Base-by-base conservation (phyloP, 2,113 vertebrate species). In the Aix galericulata region DNA sequence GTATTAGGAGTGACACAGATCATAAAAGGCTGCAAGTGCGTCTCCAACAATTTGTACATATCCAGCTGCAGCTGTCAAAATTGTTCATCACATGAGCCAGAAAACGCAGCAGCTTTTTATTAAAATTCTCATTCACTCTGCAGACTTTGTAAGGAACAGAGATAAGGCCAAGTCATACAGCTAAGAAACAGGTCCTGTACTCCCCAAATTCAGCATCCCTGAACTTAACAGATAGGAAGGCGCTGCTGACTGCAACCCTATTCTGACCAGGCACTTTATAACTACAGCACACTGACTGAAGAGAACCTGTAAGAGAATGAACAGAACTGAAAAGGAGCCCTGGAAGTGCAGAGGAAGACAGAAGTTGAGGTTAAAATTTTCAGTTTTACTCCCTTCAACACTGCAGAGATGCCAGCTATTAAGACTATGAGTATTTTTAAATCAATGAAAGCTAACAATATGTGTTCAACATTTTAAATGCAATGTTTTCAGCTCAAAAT, bases 1-100 rank as follows among this genome's bases (percentile, higher is more conserved):
- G 62, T 69, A 82, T 66, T 73, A 95, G 90, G 58, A 96, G 80
- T 69, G 68, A 93, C 36, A 91, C 8, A 75, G 82, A 96, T 53
- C 50, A 81, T 29, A 71, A 86, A 91, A 93, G 63, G 23, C 42
- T 94, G 13, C 40, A 95, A 91, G 34, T 32, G 34, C 1, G 13
- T 32, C 44, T 89, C 59, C 64, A 78, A 52, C 25, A 84, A 82
- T 73, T 88, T 32, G 27, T 40, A 67, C 4, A 46, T 22, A 80
- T 73, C 53, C 27, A 72, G 14, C 48, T 89, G 82, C 89, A 75
- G 67, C 52, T 81, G 59, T 75, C 63, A 64, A 83, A 92, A 72
- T 17, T 27, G 26, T 52, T 93, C 50, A 89, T 17, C 42, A 91
- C 26, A 94, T 96, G 21, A 87, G 12, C 29, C 29, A 82, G 58